Evolutionary conservation across 2,888 invertebrate species (phyloP).

Genomic region (Abrostola triplasia): DNA sequence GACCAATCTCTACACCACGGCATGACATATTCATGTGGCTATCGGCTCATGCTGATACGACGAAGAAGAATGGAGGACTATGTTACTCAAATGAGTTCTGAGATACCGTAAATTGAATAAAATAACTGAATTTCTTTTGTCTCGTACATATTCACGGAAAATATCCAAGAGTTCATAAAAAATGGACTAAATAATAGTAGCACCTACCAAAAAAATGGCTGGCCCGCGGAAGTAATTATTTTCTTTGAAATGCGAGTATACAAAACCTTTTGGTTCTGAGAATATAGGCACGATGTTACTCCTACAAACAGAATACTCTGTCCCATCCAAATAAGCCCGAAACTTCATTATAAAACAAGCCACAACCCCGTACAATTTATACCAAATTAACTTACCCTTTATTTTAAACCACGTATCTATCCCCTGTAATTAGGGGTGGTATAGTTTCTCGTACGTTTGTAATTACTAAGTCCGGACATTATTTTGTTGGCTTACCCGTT

Average conservation of each 20-base stretch:
- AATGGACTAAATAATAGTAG: too few species aligned
- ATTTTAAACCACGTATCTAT: conserved; percentile 45
- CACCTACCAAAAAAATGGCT: too few species aligned
- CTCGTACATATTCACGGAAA: too few species aligned
- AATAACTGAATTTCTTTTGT: too few species aligned
- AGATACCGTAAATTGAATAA: too few species aligned
- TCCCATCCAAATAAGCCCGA: conserved; percentile 4
- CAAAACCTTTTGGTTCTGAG: not conserved
- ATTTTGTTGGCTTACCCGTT: conserved; percentile 33
- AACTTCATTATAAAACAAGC: conserved; percentile 24
- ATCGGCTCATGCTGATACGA: too few species aligned
- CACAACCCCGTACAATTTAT: conserved; percentile 23
- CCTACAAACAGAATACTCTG: not conserved
- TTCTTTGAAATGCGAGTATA: too few species aligned
- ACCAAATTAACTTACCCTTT: conserved; percentile 38
- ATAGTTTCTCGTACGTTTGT: conserved; percentile 50
- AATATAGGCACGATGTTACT: not conserved
- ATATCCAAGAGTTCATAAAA: too few species aligned
- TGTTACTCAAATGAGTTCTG: not conserved
- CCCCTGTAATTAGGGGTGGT: conserved; percentile 39
- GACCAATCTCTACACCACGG: too few species aligned
- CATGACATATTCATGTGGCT: too few species aligned
- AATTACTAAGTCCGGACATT: conserved; percentile 48
- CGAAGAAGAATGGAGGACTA: too few species aligned
- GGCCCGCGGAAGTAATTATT: too few species aligned